Evolutionary conservation across 2,113 vertebrate genomes (phyloP), one percentile per base, ranked within the genome.

Genomic region (Recurvirostra avosetta): DNA sequence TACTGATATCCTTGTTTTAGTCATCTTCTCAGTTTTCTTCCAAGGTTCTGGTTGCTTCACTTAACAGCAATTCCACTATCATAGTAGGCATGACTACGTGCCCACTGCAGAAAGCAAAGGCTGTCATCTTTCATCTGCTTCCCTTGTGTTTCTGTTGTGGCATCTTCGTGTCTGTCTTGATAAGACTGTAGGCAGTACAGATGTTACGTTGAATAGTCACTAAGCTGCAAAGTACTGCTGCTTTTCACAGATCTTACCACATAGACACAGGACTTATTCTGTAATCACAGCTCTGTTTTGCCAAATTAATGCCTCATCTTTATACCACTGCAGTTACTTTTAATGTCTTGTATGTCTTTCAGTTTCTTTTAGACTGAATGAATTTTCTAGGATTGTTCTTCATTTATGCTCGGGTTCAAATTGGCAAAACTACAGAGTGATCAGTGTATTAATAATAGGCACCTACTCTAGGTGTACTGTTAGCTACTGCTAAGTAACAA

Each of bases 71-170:
- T 65, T 88, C 67, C 38, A 15, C 8, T 62, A 0, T 17, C 17
- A 3, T 2, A 30, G 32, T 12, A 34, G 55, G 50, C n/a, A 26
- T 41, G 41, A 21, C 68, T 56, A 4, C 0, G 1, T 72, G 25
- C 8, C 29, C 15, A 11, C 15, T 20, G 82, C 47, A 63, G 65
- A 68, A 43, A 73, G 49, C 81, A 45, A 30, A 76, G 79, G 3
- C 16, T 58, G 61, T 29, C 21, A 7, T 67, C 29, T 56, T 65
- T 17, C 30, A 65, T 22, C 17, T 14, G 8, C 32, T 83, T 13
- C 15, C 36, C 27, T 19, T 25, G 6, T 16, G 15, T 25, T 55
- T 34, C 66, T 94, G 13, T 71, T 45, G 45, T 21, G 45, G 23
- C 40, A 53, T 77, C 34, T 90, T 52, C 19, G 12, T 53, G 50